These are phyloP conservation scores for Morpho helenor DNA, from an alignment of 2,888 invertebrate species.

Conservation along the genomic window DNA sequence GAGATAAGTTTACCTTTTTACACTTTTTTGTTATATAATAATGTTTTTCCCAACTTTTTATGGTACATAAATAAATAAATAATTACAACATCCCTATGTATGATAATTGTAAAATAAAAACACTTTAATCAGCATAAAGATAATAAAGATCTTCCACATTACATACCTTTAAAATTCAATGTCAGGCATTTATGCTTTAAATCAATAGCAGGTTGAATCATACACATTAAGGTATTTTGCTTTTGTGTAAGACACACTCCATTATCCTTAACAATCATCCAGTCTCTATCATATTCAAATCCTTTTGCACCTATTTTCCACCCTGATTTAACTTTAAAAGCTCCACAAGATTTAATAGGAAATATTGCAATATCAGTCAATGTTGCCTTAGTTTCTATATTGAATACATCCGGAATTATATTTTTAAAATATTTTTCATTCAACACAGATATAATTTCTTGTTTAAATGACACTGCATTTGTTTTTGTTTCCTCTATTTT, in stretches of 20 bases:
- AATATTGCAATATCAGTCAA: slow-evolving; percentile 80
- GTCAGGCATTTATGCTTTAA: slow-evolving; percentile 72
- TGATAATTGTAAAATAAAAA: too few species aligned
- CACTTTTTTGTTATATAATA: too few species aligned
- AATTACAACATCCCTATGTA: background rate
- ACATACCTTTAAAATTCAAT: slow-evolving; percentile 81
- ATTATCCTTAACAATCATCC: slow-evolving; percentile 93
- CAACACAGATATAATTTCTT: slow-evolving; percentile 13
- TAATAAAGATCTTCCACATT: background rate
- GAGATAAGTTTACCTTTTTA: too few species aligned
- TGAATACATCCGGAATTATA: slow-evolving; percentile 23
- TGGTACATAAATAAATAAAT: too few species aligned
- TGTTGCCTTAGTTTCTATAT: slow-evolving; percentile 35
- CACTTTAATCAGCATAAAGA: background rate
- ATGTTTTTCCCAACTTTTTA: too few species aligned
- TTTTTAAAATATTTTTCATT: slow-evolving; percentile 20
- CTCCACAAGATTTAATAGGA: slow-evolving; percentile 95
- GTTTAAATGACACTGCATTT: slow-evolving; percentile 7
- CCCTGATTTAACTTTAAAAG: slow-evolving; percentile 80
- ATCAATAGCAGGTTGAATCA: slow-evolving; percentile 86
- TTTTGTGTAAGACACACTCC: slow-evolving; percentile 95
- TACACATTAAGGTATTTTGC: slow-evolving; percentile 87
- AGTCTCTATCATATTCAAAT: slow-evolving; percentile 92
- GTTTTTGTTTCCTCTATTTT: slow-evolving; percentile 10
- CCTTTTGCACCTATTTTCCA: slow-evolving; percentile 90